A percentile compares a stretch with the other conserved stretches of the same genome.
Evolutionary conservation across 2,113 vertebrate species (phyloP).

Genomic region (Numida meleagris): DNA sequence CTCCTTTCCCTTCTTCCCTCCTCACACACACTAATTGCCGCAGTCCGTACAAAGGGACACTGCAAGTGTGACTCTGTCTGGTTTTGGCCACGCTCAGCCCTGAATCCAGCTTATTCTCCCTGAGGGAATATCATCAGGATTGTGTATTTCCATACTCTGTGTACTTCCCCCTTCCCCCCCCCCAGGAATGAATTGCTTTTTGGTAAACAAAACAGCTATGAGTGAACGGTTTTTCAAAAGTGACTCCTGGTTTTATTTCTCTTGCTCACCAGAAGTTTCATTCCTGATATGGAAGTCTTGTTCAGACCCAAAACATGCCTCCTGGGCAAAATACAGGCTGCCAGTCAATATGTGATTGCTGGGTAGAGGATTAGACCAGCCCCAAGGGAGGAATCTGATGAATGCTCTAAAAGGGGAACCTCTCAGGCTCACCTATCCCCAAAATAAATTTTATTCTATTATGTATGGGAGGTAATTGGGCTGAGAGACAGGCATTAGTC

Average conservation of each 20-base stretch:
- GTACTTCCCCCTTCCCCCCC: fast-evolving
- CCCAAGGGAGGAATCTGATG: not conserved
- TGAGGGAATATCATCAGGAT: not conserved
- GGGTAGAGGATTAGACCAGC: not conserved
- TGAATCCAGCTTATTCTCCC: not conserved
- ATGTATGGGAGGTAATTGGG: not conserved
- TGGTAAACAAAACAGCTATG: not conserved
- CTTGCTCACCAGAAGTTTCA: not conserved
- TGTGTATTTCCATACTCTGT: not conserved
- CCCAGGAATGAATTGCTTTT: not conserved
- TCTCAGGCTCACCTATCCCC: not conserved
- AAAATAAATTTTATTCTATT: not conserved
- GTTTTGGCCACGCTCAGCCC: not conserved
- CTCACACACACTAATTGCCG: not conserved
- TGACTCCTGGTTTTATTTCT: not conserved
- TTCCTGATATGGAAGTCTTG: not conserved
- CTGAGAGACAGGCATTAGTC: not conserved
- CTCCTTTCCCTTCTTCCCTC: not conserved
- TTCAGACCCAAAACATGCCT: not conserved
- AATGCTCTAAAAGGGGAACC: not conserved
- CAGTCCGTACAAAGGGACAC: not conserved
- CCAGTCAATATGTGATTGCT: not conserved
- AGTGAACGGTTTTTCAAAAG: not conserved
- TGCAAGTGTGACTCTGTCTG: not conserved
- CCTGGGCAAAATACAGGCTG: not conserved